phyloP scores from a whole-genome alignment of 2,888 invertebrate species.

The Calliopum simillimum region DNA sequence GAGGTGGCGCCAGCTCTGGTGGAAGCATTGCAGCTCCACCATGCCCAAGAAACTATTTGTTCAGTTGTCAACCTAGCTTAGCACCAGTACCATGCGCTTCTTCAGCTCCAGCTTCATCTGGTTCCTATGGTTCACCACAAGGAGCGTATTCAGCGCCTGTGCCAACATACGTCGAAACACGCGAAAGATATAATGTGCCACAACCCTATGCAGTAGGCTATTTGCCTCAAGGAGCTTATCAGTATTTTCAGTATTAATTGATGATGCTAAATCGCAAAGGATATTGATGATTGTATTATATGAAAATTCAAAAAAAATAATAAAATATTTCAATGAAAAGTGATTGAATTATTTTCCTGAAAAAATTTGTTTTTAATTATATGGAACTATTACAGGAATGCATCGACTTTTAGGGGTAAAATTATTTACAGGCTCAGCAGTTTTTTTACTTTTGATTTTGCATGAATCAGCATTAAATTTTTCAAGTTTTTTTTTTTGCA shows the following conservation, averaged over 20 bases:
- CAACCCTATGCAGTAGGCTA: constrained; percentile 46
- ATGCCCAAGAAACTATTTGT: constrained; percentile 55
- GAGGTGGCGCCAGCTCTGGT: constrained; percentile 46
- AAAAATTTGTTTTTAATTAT: too few relatives aligned
- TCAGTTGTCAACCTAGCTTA: constrained; percentile 56
- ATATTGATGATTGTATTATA: too few relatives aligned
- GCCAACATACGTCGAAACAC: constrained; percentile 51
- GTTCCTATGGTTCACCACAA: constrained; percentile 49
- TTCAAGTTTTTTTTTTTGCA: too few relatives aligned
- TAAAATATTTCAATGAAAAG: too few relatives aligned
- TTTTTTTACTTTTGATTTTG: too few relatives aligned
- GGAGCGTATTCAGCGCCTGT: constrained; percentile 59
- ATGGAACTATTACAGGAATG: too few relatives aligned
- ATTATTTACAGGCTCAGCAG: too few relatives aligned
- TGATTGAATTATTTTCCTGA: too few relatives aligned
- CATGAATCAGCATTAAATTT: too few relatives aligned
- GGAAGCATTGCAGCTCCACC: constrained; percentile 48
- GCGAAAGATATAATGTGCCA: constrained; percentile 52
- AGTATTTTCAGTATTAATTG: constrained; percentile 48
- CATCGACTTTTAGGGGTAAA: too few relatives aligned
- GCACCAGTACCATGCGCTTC: constrained; percentile 50
- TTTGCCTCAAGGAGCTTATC: constrained; percentile 46
- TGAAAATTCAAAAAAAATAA: not conserved
- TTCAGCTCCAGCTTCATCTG: constrained; percentile 42
- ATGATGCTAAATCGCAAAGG: not conserved